phyloP scores from a whole-genome alignment of 2,113 vertebrate genomes.

The Sinosuthora webbiana region DNA sequence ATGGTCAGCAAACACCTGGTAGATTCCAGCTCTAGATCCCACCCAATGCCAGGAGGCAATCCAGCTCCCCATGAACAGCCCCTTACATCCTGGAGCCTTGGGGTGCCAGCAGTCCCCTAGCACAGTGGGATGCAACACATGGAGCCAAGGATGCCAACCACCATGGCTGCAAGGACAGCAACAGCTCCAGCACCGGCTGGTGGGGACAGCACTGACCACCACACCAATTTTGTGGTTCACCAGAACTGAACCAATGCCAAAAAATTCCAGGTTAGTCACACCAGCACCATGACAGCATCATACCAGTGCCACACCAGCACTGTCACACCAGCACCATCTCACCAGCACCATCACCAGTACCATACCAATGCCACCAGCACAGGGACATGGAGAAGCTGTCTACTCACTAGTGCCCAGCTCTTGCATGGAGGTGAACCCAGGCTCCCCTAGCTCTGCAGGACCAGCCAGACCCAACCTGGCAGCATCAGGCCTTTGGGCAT shows the following conservation, averaged over 20 bases:
- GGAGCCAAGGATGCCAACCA: neutral
- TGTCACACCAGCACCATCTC: neutral
- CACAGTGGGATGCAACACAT: fast-evolving
- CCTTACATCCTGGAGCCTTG: fast-evolving
- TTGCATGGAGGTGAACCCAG: fast-evolving
- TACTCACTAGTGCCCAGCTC: neutral
- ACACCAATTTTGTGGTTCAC: neutral
- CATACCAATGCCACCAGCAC: neutral
- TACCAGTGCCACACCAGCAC: neutral
- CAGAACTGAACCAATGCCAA: neutral
- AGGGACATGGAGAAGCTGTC: neutral
- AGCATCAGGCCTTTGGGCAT: neutral
- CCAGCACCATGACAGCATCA: neutral
- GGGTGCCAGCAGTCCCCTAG: neutral
- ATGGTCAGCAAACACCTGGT: neutral
- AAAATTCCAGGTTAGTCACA: neutral
- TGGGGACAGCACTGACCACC: neutral
- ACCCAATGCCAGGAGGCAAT: too few relatives aligned
- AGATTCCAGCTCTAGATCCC: neutral
- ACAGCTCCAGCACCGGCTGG: neutral
- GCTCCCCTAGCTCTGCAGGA: neutral
- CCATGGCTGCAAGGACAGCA: neutral
- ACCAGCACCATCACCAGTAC: neutral
- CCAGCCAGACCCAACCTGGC: neutral
- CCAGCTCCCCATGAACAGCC: neutral